Percentiles rank a stretch among this genome's conserved stretches.
These are phyloP conservation scores for Agrochola litura DNA, from an alignment of 2,888 invertebrate species.

Conservation along the genomic window DNA sequence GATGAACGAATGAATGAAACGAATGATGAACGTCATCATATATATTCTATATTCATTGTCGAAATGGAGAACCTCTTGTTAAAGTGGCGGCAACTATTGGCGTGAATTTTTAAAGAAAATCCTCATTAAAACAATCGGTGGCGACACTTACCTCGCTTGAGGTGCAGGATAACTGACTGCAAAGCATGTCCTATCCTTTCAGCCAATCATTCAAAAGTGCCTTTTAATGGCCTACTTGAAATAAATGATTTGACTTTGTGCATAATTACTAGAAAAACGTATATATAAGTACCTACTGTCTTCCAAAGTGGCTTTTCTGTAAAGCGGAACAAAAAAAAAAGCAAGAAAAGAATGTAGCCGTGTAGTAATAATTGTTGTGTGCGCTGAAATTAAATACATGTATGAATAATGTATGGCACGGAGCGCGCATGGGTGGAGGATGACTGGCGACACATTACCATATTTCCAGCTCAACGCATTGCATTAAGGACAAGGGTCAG, in stretches of 20 bases:
- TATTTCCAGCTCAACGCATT: conserved; percentile 57
- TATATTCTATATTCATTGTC: no score
- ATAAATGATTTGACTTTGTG: background rate
- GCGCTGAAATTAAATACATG: conserved; percentile 47
- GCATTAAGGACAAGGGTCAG: conserved; percentile 55
- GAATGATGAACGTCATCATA: no score
- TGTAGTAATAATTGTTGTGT: conserved; percentile 27
- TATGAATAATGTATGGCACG: conserved; percentile 58
- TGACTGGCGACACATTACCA: conserved; percentile 53
- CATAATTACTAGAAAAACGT: background rate
- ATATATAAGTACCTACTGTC: background rate
- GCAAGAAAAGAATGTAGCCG: background rate
- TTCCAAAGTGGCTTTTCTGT: background rate
- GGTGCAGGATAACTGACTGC: background rate
- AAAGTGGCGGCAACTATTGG: no score
- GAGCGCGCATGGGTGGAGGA: conserved; percentile 34
- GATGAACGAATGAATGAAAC: no score
- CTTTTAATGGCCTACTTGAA: background rate
- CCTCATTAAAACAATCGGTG: background rate
- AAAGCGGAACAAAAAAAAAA: background rate
- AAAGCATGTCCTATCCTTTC: background rate
- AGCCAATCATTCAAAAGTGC: background rate
- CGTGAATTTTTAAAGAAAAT: no score
- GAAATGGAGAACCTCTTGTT: no score
- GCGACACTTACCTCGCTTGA: background rate